Evolutionary conservation across 2,888 invertebrate genomes (phyloP), one percentile per base, ranked within the genome.

Genomic region (Conomelus anceps): DNA sequence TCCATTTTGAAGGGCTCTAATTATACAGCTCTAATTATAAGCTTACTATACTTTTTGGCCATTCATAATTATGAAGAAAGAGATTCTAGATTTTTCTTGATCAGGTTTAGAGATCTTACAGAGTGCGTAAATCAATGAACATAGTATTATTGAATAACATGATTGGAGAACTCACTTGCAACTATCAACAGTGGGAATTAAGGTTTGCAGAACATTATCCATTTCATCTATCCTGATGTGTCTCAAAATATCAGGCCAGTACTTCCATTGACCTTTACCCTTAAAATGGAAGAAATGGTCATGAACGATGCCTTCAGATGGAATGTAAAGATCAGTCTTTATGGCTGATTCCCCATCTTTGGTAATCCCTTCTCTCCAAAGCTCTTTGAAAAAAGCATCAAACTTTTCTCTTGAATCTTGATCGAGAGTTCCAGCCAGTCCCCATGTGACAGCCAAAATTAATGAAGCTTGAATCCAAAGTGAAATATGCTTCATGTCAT

Each of bases 171-270:
- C 90, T 22, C 93, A 95, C 91, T 94, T 94, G 0, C 96, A 96
- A 0, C 98, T 97, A 92, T 98, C 98, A 88, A 97, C 94, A 0
- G 98, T 99, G 13, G 98, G 98, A 85, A 99, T 95, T 85, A 98
- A 94, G 88, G 96, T 95, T 93, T 96, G 95, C 22, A 92, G 91
- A 26, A 93, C 91, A 89, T 92, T 92, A 85, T 92, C 93, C 3
- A 92, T 91, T 84, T 93, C 93, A 22, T 93, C 92, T 90, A 96
- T 94, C 92, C 96, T 96, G 26, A 95, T 94, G 63, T 93, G 92
- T 92, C 95, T 95, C 0, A 97, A 95, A 88, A 96, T 92, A 89
- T 98, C 98, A 0, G 95, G 95, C 96, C 97, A 98, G 89, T 96
- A 96, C 92, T 97, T 97, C 98, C 98, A 99, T 88, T 94, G 94